Conservation (phyloP, 2,888 invertebrate species). For the Ophion ellenae region DNA sequence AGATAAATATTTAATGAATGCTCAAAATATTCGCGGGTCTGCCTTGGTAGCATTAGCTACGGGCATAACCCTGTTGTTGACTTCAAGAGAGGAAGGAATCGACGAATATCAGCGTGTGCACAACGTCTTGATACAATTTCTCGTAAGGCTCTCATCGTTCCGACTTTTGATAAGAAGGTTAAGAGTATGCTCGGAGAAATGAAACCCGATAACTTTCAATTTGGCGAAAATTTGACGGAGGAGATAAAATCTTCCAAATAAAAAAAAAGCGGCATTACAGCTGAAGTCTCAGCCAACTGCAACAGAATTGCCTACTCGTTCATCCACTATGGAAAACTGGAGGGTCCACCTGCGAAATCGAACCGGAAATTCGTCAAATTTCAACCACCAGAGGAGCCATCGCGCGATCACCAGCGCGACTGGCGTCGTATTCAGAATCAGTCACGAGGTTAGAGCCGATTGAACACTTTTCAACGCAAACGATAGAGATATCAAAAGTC, state of each 20-base stretch:
- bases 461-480: conserved; percentile 7
- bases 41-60: conserved; percentile 56
- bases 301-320: too few relatives aligned
- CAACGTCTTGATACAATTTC: conserved; percentile 24
- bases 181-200: conserved; percentile 59
- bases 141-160: conserved; percentile 64
- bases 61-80: conserved; percentile 45
- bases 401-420: conserved; percentile 55
- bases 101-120: conserved; percentile 13
- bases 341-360: neutral
- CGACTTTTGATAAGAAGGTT: conserved; percentile 57
- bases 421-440: conserved; percentile 46
- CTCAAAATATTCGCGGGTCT: conserved; percentile 61
- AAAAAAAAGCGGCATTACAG: conserved; percentile 55
- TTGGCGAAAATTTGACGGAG: conserved; percentile 59
- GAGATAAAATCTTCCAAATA: conserved; percentile 62
- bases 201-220: conserved; percentile 54
- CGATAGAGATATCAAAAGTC: conserved; percentile 65
- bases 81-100: conserved; percentile 29
- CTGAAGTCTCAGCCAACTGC: conserved; percentile 38
- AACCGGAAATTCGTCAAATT: conserved; percentile 39
- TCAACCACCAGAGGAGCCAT: conserved; percentile 33
- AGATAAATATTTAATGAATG: conserved; percentile 59
- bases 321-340: conserved; percentile 59
- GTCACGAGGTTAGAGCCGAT: conserved; percentile 36